Evolutionary conservation across 1,140 invertebrate genomes (phyloP).

Genomic region (Pollicipes pollicipes): DNA sequence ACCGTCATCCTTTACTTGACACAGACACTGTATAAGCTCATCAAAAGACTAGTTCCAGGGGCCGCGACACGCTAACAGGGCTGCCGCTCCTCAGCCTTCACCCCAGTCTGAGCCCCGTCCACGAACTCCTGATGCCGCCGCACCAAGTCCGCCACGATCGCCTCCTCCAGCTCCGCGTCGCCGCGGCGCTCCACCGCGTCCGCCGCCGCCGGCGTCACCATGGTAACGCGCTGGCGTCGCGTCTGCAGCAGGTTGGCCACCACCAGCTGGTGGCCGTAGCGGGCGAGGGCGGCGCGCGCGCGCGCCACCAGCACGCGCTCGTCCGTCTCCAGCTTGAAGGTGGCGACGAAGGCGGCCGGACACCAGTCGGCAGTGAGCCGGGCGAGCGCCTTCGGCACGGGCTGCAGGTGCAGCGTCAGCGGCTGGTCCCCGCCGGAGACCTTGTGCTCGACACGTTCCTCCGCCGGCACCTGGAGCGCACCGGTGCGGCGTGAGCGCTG

Average conservation of each 20-base stretch:
- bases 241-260: conserved; percentile 82
- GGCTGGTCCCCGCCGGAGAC: conserved; percentile 67
- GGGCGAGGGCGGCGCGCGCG: conserved; percentile 64
- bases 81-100: too few relatives aligned
- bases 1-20: too few relatives aligned
- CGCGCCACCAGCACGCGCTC: conserved; percentile 65
- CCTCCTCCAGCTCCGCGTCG: conserved; percentile 70
- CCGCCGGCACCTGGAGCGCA: conserved; percentile 87
- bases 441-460: conserved; percentile 87
- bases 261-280: conserved; percentile 90
- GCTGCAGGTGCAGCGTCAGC: conserved; percentile 62
- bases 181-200: conserved; percentile 46
- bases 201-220: conserved; percentile 45
- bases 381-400: conserved; percentile 89
- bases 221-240: conserved; percentile 56
- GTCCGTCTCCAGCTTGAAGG: conserved; percentile 97
- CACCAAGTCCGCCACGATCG: conserved; percentile 54
- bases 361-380: conserved; percentile 81
- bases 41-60: too few relatives aligned
- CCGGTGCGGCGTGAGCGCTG: too few relatives aligned
- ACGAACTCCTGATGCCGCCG: conserved; percentile 34
- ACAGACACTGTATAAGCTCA: too few relatives aligned
- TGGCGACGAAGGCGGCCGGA: conserved; percentile 80
- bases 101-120: too few relatives aligned
- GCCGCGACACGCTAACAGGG: too few relatives aligned